Conservation (phyloP, 2,113 vertebrate genomes). For the Hiodon alosoides region DNA sequence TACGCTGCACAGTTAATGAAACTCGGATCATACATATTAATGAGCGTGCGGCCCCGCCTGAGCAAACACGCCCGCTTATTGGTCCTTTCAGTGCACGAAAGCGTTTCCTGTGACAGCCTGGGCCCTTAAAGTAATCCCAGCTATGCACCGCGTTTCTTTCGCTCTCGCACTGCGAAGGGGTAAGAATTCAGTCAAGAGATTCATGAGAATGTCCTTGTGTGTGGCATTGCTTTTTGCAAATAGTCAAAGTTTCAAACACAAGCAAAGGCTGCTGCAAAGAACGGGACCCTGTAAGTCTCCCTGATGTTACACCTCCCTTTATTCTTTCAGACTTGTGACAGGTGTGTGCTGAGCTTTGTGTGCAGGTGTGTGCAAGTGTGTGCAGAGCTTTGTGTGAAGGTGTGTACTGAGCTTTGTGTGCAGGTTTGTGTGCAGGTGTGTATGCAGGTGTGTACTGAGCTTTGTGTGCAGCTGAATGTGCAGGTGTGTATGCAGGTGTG, state of each 20-base stretch:
- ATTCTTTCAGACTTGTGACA: no score
- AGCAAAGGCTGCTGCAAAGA: no score
- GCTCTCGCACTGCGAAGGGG: no score
- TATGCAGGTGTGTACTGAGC: not conserved
- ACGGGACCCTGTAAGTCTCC: no score
- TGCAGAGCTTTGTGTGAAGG: not conserved
- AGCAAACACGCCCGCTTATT: not conserved
- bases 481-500: not conserved
- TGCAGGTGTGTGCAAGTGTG: no score
- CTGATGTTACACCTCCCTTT: no score
- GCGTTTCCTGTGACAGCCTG: slow-evolving; percentile 1
- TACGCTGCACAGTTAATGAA: not conserved
- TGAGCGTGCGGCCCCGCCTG: not conserved
- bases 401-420: not conserved
- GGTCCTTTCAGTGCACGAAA: not conserved
- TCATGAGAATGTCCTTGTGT: no score
- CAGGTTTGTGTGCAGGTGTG: not conserved
- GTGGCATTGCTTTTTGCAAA: no score
- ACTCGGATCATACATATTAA: slow-evolving; percentile 12
- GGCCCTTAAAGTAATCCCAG: not conserved
- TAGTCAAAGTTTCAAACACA: no score
- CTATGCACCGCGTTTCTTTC: not conserved
- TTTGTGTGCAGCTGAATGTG: not conserved
- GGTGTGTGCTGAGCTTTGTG: no score
- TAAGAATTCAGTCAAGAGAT: no score